Conservation (phyloP, 2,888 invertebrate species). For the Entomobrya proxima region DNA sequence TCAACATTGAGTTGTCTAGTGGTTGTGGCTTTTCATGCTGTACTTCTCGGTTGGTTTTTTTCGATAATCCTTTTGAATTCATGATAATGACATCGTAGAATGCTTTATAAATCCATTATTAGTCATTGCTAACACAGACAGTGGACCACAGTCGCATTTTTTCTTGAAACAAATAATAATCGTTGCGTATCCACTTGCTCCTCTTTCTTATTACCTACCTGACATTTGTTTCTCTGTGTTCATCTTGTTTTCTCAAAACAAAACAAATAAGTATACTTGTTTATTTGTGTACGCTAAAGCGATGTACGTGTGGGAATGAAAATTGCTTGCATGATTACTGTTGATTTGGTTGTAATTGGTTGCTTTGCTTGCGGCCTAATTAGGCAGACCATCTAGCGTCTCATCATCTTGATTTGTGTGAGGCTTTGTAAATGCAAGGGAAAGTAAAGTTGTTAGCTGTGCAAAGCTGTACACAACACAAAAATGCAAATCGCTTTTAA, state of each 20-base stretch:
- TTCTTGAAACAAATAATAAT: slow-evolving; percentile 10
- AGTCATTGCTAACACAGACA: slow-evolving; percentile 3
- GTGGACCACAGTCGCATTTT: not conserved
- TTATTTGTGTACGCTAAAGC: slow-evolving; percentile 3
- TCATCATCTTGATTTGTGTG: slow-evolving; percentile 64
- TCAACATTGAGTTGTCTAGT: slow-evolving; percentile 57
- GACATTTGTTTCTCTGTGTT: not conserved
- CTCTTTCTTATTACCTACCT: not conserved
- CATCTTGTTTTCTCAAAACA: not conserved
- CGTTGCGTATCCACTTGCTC: not conserved
- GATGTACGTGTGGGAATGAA: slow-evolving; percentile 65
- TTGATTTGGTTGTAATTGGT: slow-evolving; percentile 67
- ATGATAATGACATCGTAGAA: slow-evolving; percentile 60
- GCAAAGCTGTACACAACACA: too few relatives aligned
- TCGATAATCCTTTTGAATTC: slow-evolving; percentile 34
- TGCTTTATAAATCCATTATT: slow-evolving; percentile 33
- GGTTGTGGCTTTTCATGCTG: slow-evolving; percentile 52
- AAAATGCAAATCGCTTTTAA: not conserved
- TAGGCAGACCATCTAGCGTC: slow-evolving; percentile 64
- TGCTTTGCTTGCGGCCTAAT: slow-evolving; percentile 69
- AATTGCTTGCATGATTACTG: slow-evolving; percentile 61
- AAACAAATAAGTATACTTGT: slow-evolving; percentile 1
- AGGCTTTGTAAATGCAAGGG: slow-evolving; percentile 47
- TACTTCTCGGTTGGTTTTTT: slow-evolving; percentile 39
- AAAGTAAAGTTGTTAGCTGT: slow-evolving; percentile 59